phyloP scores from a whole-genome alignment of 2,113 vertebrate genomes.

The rabbit (Oryctolagus cuniculus) region DNA sequence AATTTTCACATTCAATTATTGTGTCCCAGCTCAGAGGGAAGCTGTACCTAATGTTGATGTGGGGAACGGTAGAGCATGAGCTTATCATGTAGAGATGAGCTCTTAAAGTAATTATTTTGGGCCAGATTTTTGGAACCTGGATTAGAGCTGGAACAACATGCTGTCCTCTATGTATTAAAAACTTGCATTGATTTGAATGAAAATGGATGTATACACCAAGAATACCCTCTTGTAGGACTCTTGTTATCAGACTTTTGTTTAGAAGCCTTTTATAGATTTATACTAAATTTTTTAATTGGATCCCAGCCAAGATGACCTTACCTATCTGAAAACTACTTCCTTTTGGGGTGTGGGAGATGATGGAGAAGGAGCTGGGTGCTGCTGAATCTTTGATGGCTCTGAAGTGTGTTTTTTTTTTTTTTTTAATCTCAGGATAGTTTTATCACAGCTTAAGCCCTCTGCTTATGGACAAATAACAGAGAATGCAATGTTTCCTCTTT shows the following conservation, averaged over 20 bases:
- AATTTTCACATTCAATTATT: not conserved
- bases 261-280: slow-evolving; percentile 64
- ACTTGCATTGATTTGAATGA: slow-evolving; percentile 36
- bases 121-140: slow-evolving; percentile 18
- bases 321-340: slow-evolving; percentile 29
- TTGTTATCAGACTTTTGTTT: slow-evolving; percentile 67
- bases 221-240: not conserved
- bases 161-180: slow-evolving; percentile 11
- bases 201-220: slow-evolving; percentile 36
- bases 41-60: not conserved
- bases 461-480: slow-evolving; percentile 43
- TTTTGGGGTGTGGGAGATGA: not conserved
- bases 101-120: not conserved
- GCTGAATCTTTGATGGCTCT: slow-evolving; percentile 17
- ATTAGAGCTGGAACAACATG: not conserved
- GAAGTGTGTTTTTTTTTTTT: not conserved
- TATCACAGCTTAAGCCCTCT: slow-evolving; percentile 43
- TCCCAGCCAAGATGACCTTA: slow-evolving; percentile 50
- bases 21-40: not conserved
- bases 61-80: not conserved
- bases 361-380: no score
- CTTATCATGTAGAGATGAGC: not conserved
- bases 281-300: slow-evolving; percentile 58
- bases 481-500: not conserved
- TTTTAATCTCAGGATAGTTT: slow-evolving; percentile 55